Percentiles rank a stretch among this genome's conserved stretches.
Evolutionary conservation across 2,888 invertebrate genomes (phyloP).

Genomic region (Bhutanitis thaidina): DNA sequence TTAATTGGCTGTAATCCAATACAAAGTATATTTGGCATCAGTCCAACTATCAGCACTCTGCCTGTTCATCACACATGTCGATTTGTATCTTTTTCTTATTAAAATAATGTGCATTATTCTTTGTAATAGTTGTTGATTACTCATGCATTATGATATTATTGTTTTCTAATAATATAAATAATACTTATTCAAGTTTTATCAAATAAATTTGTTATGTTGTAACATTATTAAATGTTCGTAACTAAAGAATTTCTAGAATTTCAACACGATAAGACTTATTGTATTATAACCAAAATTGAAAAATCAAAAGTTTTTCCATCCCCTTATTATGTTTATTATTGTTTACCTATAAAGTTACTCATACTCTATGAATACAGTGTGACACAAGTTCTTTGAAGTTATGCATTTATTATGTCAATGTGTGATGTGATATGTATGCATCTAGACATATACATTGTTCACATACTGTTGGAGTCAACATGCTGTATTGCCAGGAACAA

Average conservation of each 20-base stretch:
- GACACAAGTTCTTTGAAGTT: too few relatives aligned
- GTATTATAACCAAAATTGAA: too few relatives aligned
- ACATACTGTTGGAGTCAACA: slow-evolving; percentile 69
- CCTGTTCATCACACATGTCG: slow-evolving; percentile 72
- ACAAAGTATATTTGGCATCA: slow-evolving; percentile 71
- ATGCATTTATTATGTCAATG: background rate
- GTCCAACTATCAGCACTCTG: slow-evolving; percentile 69
- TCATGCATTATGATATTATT: slow-evolving; percentile 27
- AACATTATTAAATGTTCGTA: too few relatives aligned
- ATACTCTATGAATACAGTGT: too few relatives aligned
- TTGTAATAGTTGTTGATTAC: slow-evolving; percentile 25
- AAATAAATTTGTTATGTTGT: too few relatives aligned
- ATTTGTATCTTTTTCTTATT: slow-evolving; percentile 72
- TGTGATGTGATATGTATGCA: slow-evolving; percentile 18
- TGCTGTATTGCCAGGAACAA: slow-evolving; percentile 60
- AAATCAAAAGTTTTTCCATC: too few relatives aligned
- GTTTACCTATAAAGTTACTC: too few relatives aligned
- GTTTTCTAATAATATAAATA: too few relatives aligned
- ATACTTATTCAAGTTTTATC: too few relatives aligned
- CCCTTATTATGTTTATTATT: too few relatives aligned
- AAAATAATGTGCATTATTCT: slow-evolving; percentile 41
- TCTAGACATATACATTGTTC: slow-evolving; percentile 55
- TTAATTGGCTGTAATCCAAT: slow-evolving; percentile 79
- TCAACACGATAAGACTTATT: too few relatives aligned
- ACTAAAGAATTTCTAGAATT: too few relatives aligned